These are phyloP conservation scores for Lepeophtheirus nordmannii DNA, from an alignment of 2,888 invertebrate genomes.

Conservation along the genomic window DNA sequence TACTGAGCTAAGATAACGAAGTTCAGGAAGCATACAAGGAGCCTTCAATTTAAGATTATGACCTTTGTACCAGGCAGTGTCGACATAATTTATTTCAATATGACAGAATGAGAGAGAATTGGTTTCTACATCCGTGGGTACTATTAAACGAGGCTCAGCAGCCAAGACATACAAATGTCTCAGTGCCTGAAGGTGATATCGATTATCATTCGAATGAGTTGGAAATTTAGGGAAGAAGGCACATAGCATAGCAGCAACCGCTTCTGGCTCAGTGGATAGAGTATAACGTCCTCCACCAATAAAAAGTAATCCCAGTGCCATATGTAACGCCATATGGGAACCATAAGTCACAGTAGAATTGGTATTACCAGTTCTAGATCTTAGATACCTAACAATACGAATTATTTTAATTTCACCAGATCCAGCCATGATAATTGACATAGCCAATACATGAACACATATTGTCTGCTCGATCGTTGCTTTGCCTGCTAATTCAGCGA, in stretches of 20 bases:
- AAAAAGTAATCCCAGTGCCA: constrained; percentile 81
- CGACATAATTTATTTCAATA: neutral
- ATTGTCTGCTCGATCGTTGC: constrained; percentile 76
- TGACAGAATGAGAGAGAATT: neutral
- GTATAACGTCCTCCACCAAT: constrained; percentile 82
- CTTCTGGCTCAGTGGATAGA: constrained; percentile 59
- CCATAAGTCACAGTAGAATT: constrained; percentile 45
- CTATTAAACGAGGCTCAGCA: constrained; percentile 67
- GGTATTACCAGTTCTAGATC: constrained; percentile 56
- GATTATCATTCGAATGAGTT: constrained; percentile 86
- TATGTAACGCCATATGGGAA: constrained; percentile 84
- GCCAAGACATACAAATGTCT: constrained; percentile 90
- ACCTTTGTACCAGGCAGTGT: neutral
- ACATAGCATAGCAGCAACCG: constrained; percentile 75
- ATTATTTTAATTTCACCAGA: constrained; percentile 71
- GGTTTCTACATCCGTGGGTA: constrained; percentile 3
- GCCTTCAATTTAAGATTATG: neutral
- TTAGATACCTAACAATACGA: constrained; percentile 64
- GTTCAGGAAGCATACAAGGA: constrained; percentile 9
- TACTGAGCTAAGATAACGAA: neutral
- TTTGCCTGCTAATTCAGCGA: constrained; percentile 73
- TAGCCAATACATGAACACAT: constrained; percentile 61
- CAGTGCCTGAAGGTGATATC: constrained; percentile 94
- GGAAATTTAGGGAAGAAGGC: constrained; percentile 91
- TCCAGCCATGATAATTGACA: constrained; percentile 78